Evolutionary conservation across 2,888 invertebrate species (phyloP).

Genomic region (Gibbula magus): DNA sequence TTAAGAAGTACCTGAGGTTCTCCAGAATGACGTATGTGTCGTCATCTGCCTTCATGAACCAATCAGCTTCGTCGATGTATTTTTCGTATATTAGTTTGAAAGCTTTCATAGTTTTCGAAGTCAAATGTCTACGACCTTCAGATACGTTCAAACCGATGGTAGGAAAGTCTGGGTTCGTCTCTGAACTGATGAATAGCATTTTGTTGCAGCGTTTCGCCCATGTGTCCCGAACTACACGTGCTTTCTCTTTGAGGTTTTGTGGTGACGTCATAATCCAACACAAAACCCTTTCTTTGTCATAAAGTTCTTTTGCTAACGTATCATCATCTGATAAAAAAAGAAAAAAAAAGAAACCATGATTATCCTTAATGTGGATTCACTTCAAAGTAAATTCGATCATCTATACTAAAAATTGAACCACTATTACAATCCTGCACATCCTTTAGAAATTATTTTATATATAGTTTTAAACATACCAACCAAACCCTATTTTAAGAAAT

Average conservation of each 20-base stretch:
- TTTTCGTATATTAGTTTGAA: slow-evolving; percentile 91
- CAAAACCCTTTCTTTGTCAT: slow-evolving; percentile 87
- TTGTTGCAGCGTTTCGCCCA: slow-evolving; percentile 89
- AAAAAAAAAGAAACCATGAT: too few relatives aligned
- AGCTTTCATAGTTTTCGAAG: slow-evolving; percentile 97
- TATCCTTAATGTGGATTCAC: too few relatives aligned
- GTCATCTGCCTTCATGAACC: slow-evolving; percentile 99
- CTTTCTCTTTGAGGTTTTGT: slow-evolving; percentile 89
- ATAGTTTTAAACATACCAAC: too few relatives aligned
- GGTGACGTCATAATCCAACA: slow-evolving; percentile 99
- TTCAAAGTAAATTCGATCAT: too few relatives aligned
- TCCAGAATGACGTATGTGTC: slow-evolving; percentile 98
- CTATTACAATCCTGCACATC: too few relatives aligned
- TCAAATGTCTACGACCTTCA: slow-evolving; percentile 92
- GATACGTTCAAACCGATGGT: slow-evolving; percentile 85
- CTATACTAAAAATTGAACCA: too few relatives aligned
- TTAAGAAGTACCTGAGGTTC: slow-evolving; percentile 88
- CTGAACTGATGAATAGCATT: slow-evolving; percentile 75
- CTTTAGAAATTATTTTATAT: too few relatives aligned
- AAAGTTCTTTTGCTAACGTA: slow-evolving; percentile 76
- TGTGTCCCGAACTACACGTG: slow-evolving; percentile 92
- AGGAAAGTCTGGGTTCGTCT: slow-evolving; percentile 83
- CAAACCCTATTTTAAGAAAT: too few relatives aligned
- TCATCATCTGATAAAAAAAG: slow-evolving; percentile 76
- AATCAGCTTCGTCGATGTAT: slow-evolving; percentile 89